Percentiles rank a stretch among this genome's conserved stretches.
Evolutionary conservation across 1,140 invertebrate genomes (phyloP).

Genomic region (Drosophila sechellia): DNA sequence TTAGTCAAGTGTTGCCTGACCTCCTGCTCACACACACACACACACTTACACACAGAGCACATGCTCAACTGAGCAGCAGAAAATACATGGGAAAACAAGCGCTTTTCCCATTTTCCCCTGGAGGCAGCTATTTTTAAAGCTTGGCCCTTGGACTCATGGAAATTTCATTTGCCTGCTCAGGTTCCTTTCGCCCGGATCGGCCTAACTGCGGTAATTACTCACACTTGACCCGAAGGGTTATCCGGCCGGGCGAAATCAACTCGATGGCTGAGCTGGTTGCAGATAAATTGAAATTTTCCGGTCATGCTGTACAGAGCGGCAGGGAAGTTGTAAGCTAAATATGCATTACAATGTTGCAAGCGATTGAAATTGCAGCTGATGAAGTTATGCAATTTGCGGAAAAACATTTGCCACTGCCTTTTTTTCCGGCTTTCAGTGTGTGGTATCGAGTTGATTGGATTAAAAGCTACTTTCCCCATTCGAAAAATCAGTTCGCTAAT

Average conservation of each 20-base stretch:
- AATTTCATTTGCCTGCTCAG: constrained; percentile 52
- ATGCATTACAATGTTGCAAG: background rate
- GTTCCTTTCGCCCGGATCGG: constrained; percentile 40
- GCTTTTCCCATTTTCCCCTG: constrained; percentile 17
- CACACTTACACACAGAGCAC: background rate
- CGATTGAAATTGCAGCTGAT: constrained; percentile 18
- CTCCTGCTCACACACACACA: constrained; percentile 19
- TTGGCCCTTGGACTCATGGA: constrained; percentile 40
- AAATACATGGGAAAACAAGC: constrained; percentile 34
- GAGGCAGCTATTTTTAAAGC: constrained; percentile 66
- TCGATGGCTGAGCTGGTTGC: constrained; percentile 27
- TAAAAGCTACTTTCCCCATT: constrained; percentile 1
- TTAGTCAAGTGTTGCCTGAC: constrained; percentile 80
- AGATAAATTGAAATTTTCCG: constrained; percentile 50
- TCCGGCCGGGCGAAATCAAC: constrained; percentile 13
- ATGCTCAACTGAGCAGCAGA: constrained; percentile 19
- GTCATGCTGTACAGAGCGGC: background rate
- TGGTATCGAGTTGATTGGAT: constrained; percentile 37
- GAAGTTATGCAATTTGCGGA: constrained; percentile 29
- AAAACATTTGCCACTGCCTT: background rate
- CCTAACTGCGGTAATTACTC: constrained; percentile 76
- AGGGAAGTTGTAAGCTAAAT: background rate
- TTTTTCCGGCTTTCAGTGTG: constrained; percentile 3
- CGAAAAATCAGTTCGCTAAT: no score
- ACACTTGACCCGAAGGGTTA: constrained; percentile 68